These are phyloP conservation scores for Dolichotis patagonum DNA, from an alignment of 2,113 vertebrate genomes.

Conservation along the genomic window DNA sequence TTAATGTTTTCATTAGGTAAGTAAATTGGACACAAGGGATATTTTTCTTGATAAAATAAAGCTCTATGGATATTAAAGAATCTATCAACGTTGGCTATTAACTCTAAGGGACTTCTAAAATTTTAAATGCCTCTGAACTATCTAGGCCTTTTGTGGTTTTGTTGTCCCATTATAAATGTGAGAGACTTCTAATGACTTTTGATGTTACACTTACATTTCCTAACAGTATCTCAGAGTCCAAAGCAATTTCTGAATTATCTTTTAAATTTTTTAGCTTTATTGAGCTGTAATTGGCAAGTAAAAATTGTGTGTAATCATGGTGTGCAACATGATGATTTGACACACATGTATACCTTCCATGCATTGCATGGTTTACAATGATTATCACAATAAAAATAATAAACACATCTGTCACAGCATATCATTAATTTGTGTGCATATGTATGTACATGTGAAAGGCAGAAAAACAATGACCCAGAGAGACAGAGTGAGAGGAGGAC, in stretches of 20 bases:
- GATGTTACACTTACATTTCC: neutral
- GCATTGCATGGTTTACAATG: neutral
- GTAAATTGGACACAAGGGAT: neutral
- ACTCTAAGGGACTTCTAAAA: neutral
- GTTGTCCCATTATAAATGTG: neutral
- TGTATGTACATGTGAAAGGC: neutral
- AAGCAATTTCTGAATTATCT: neutral
- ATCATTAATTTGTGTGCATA: neutral
- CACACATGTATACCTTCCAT: neutral
- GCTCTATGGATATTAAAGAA: neutral
- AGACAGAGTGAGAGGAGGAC: neutral
- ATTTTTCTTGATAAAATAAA: constrained; percentile 1
- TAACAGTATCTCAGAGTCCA: neutral
- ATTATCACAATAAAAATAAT: neutral
- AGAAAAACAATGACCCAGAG: neutral
- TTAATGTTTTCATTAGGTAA: constrained; percentile 12
- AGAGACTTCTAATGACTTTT: neutral
- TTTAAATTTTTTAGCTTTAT: neutral
- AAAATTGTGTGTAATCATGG: neutral
- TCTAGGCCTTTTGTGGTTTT: neutral
- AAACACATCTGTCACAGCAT: neutral
- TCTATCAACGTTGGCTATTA: neutral
- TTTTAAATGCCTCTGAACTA: neutral
- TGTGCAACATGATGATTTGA: neutral
- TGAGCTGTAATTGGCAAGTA: neutral